Evolutionary conservation across 2,797 vertebrate species (phyloP).

Genomic region (Rhynchotus rufescens): DNA sequence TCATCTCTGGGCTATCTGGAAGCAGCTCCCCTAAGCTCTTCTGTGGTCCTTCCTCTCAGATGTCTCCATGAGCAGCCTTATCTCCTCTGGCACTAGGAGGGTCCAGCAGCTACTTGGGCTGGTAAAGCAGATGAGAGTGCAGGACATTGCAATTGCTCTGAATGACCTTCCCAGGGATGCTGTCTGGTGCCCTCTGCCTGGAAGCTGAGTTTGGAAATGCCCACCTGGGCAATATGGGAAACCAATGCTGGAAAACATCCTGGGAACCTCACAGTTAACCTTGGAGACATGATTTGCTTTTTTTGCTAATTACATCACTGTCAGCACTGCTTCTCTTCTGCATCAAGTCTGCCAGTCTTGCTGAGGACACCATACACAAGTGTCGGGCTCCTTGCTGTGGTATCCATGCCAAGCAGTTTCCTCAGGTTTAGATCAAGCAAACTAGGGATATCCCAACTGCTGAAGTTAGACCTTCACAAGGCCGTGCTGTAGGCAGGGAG

Average conservation of each 20-base stretch:
- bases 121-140: not conserved
- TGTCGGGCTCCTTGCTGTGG: fast-evolving
- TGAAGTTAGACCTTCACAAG: not conserved
- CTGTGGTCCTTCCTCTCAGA: not conserved
- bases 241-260: not conserved
- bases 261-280: not conserved
- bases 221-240: not conserved
- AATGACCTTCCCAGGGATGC: not conserved
- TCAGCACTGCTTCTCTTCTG: not conserved
- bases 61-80: not conserved
- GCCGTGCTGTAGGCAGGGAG: not conserved
- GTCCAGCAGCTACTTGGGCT: not conserved
- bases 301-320: not conserved
- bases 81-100: not conserved
- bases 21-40: not conserved
- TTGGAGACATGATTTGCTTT: not conserved
- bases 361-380: not conserved
- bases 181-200: not conserved
- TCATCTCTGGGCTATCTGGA: not conserved
- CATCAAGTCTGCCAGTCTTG: not conserved
- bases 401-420: not conserved
- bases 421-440: not conserved
- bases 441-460: not conserved
- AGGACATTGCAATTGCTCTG: not conserved
- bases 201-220: not conserved